A percentile compares a stretch with the other conserved stretches of the same genome.
These are phyloP conservation scores for Musca domestica DNA, from an alignment of 1,140 invertebrate species.

Conservation along the genomic window DNA sequence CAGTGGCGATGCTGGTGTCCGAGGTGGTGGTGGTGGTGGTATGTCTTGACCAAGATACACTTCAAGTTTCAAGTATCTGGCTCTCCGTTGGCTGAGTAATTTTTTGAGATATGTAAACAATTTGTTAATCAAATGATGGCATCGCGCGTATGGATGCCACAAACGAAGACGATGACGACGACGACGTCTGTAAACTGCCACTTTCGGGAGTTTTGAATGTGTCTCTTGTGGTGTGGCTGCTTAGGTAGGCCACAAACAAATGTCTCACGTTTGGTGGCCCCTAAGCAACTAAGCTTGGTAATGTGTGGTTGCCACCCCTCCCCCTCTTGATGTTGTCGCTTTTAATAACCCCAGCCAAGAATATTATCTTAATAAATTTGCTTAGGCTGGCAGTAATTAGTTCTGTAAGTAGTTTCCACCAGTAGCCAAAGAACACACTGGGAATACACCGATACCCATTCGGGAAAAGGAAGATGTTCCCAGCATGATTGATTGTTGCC, in stretches of 20 bases:
- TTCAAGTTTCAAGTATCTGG: neutral
- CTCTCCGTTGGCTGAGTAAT: neutral
- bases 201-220: neutral
- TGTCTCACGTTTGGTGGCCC: constrained; percentile 4
- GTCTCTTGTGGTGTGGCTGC: neutral
- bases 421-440: too few relatives aligned
- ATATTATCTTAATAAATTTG: too few relatives aligned
- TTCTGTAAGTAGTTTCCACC: too few relatives aligned
- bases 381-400: too few relatives aligned
- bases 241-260: neutral
- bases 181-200: too few relatives aligned
- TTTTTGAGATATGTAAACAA: neutral
- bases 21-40: neutral
- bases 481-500: too few relatives aligned
- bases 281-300: neutral
- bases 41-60: neutral
- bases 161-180: too few relatives aligned
- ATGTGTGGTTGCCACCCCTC: too few relatives aligned
- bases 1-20: neutral
- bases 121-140: constrained; percentile 12
- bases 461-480: too few relatives aligned
- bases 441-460: too few relatives aligned
- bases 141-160: neutral
- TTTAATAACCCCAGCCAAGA: too few relatives aligned
- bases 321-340: too few relatives aligned